Conservation (phyloP, 2,113 vertebrate species). For the Melozone crissalis region DNA sequence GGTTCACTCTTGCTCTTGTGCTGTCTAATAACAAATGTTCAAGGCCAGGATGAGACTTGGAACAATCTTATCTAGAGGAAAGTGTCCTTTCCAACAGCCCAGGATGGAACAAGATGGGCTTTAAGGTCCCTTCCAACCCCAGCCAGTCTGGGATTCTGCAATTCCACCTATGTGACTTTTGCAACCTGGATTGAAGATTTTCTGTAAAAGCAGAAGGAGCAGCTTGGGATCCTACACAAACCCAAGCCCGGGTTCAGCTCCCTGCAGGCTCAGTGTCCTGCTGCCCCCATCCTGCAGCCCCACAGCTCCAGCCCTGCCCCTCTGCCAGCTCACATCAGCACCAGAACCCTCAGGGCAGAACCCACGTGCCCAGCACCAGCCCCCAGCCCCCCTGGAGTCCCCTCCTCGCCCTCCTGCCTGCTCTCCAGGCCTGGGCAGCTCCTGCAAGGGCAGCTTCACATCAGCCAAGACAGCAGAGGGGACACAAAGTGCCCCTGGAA, state of each 20-base stretch:
- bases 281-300: neutral
- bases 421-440: neutral
- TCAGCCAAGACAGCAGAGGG: neutral
- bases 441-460: neutral
- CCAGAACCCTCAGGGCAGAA: neutral
- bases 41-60: neutral
- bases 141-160: neutral
- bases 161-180: neutral
- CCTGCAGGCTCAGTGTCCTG: neutral
- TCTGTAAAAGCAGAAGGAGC: neutral
- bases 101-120: neutral
- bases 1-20: neutral
- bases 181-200: neutral
- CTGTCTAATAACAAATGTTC: neutral
- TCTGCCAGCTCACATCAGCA: neutral
- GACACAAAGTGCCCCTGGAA: neutral
- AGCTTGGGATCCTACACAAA: neutral
- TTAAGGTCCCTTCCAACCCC: neutral
- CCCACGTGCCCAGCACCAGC: neutral
- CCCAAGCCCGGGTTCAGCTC: neutral
- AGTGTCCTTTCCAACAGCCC: neutral
- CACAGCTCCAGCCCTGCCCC: neutral
- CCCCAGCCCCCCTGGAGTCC: neutral
- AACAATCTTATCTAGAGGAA: neutral
- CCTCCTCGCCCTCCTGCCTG: neutral